Base-by-base conservation (phyloP, 2,888 invertebrate species). In the Orthosia cruda region DNA sequence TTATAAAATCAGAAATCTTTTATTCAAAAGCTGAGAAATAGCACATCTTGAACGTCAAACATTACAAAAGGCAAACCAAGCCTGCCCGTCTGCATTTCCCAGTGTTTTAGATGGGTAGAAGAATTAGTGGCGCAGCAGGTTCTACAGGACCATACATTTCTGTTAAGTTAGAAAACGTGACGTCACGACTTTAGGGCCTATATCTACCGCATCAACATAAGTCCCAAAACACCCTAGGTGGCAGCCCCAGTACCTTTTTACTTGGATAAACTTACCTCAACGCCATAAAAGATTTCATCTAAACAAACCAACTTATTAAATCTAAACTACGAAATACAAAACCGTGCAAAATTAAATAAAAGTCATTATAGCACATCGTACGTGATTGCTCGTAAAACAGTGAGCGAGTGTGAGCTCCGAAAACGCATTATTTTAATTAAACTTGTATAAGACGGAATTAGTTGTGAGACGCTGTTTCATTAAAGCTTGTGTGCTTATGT, bases 351-450 rank as follows among this genome's bases (percentile, higher is more conserved):
- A 70, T 73, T 23, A 64, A 52, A 50, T 49, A 26, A n/a, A 73
- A 64, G 23, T 54, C 58, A 73, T 81, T 73, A 82, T 45, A 73
- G 20, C 26, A 26, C 73, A 62, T 61, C 71, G 72, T 79, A 75
- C 69, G 67, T 73, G 79, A 82, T 71, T 72, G 78, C 80, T 59
- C 57, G 18, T 81, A 45, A 61, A n/a, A 81, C 32, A 50, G 67
- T 73, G 70, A 83, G 78, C 75, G 68, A 77, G 65, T 74, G 76
- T 23, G 77, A 79, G 80, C 79, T 81, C 74, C 66, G 81, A 81
- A 85, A 89, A 89, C 84, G 83, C 86, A 88, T 88, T 86, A 89
- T 86, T 89, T 90, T 89, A 90, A 90, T 91, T 90, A 88, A 90
- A 89, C 84, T 88, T 89, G 80, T 86, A 69, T 81, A 79, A 87